Conservation (phyloP, 30 jellyfish, hydroid and myxozoan species). For the Haliclystus octoradiatus region DNA sequence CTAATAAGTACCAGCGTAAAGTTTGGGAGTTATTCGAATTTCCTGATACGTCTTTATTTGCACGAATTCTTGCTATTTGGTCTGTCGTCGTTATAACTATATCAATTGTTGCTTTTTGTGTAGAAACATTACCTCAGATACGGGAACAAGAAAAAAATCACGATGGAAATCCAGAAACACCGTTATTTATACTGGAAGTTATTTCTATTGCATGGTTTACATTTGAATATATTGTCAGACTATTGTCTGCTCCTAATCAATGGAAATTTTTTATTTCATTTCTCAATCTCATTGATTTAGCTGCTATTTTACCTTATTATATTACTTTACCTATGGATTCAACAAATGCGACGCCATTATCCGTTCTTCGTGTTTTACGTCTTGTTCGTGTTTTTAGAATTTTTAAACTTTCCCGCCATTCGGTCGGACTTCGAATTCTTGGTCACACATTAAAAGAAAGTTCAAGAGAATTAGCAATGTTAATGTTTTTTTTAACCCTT, state of each 20-base stretch:
- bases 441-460: conserved; percentile 91
- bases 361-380: conserved; percentile 84
- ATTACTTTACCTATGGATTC: conserved; percentile 74
- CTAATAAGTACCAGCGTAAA: conserved; percentile 46
- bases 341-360: conserved; percentile 77
- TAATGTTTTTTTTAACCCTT: conserved; percentile 62
- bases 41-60: conserved; percentile 78
- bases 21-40: conserved; percentile 86
- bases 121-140: conserved; percentile 75
- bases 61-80: conserved; percentile 82
- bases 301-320: conserved; percentile 88
- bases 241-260: conserved; percentile 67
- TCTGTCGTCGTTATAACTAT: conserved; percentile 68
- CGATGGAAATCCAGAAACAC: conserved; percentile 34
- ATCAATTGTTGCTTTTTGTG: conserved; percentile 70
- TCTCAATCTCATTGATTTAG: conserved; percentile 67
- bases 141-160: neutral
- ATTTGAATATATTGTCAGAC: conserved; percentile 60
- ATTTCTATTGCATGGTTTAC: conserved; percentile 88
- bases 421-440: conserved; percentile 86
- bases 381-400: conserved; percentile 90
- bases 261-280: conserved; percentile 59
- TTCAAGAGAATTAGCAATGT: conserved; percentile 80
- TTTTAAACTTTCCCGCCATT: conserved; percentile 87
- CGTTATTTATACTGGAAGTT: conserved; percentile 80